A percentile compares a stretch with the other conserved stretches of the same genome.
phyloP scores from a whole-genome alignment of 2,113 vertebrate species.

The Noturus placidus region DNA sequence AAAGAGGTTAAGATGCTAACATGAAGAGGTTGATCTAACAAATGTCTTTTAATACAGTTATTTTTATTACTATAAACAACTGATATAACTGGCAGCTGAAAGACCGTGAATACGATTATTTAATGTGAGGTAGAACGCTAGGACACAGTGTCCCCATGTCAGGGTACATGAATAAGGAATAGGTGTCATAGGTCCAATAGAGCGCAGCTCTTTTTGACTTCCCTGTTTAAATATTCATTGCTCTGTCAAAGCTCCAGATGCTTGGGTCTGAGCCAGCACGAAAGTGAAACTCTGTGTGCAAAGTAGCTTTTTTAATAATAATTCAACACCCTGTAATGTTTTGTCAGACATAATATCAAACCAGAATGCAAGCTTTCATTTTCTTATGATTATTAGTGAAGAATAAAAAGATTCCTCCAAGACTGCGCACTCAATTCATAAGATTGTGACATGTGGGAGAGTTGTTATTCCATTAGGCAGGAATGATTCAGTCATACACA shows the following conservation, averaged over 20 bases:
- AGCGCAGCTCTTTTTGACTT: conserved; percentile 52
- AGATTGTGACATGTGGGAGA: conserved; percentile 19
- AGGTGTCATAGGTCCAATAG: conserved; percentile 33
- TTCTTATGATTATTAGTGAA: neutral
- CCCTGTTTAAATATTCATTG: conserved; percentile 54
- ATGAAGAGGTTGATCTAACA: neutral
- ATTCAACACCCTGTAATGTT: neutral
- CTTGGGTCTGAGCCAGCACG: conserved; percentile 6
- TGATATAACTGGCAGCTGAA: neutral
- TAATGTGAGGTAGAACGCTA: conserved; percentile 59
- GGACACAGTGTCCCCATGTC: conserved; percentile 63
- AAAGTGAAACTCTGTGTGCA: conserved; percentile 31
- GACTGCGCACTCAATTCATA: neutral
- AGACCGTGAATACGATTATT: conserved; percentile 48
- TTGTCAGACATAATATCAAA: neutral
- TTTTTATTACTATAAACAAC: neutral
- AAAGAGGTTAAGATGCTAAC: neutral
- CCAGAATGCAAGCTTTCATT: neutral
- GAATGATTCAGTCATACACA: conserved; percentile 27
- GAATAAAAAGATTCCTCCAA: neutral
- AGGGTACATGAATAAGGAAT: conserved; percentile 58
- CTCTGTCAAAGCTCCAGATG: conserved; percentile 45
- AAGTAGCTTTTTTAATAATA: conserved; percentile 1
- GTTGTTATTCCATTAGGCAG: conserved; percentile 31
- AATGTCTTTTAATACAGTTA: neutral